A percentile compares a stretch with the other conserved stretches of the same genome.
These are phyloP conservation scores for Rhodeus uyekii DNA, from an alignment of 2,797 vertebrate species.

Conservation along the genomic window DNA sequence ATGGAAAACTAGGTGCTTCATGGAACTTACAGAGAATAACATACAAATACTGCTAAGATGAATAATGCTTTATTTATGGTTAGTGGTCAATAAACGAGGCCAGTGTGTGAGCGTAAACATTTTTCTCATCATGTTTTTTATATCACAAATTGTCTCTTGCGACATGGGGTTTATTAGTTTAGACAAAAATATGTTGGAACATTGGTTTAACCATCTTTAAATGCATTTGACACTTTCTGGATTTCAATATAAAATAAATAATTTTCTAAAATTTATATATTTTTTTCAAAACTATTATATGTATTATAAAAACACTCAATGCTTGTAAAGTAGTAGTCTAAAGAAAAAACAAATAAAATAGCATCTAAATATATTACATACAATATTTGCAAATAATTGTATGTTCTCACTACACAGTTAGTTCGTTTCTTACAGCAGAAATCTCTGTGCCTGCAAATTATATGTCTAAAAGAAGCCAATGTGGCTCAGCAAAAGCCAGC, in stretches of 20 bases:
- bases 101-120: neutral
- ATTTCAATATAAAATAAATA: neutral
- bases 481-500: neutral
- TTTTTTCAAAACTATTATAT: neutral
- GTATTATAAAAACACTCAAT: neutral
- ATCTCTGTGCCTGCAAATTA: conserved; percentile 5
- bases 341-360: neutral
- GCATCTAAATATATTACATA: neutral
- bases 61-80: neutral
- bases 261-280: neutral
- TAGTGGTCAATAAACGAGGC: neutral
- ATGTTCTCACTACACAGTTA: neutral
- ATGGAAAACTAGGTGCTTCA: neutral
- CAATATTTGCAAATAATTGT: neutral
- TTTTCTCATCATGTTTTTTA: neutral
- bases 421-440: neutral
- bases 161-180: neutral
- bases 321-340: neutral
- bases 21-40: neutral
- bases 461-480: conserved; percentile 1
- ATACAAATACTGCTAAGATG: neutral
- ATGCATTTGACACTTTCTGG: neutral
- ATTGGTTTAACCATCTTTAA: neutral
- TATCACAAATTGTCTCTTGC: neutral
- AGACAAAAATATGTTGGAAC: neutral